phyloP scores from a whole-genome alignment of 2,888 invertebrate species.

The Lepidochrysops patricia region DNA sequence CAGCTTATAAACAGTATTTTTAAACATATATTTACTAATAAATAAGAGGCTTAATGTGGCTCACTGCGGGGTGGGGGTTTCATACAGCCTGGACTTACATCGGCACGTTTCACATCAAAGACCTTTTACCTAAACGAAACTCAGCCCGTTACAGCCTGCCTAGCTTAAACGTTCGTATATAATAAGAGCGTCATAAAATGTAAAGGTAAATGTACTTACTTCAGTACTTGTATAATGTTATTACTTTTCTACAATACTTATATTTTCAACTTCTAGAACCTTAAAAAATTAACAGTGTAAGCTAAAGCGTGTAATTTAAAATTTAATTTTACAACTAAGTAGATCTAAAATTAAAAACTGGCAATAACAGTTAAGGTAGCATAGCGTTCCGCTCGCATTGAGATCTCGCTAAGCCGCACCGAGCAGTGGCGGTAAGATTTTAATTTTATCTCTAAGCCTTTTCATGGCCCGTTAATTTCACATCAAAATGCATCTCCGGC shows the following conservation, averaged over 20 bases:
- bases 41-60: neutral
- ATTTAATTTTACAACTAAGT: neutral
- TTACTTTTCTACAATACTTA: no score
- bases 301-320: no score
- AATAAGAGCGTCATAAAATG: neutral
- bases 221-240: neutral
- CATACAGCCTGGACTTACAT: neutral
- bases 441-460: conserved; percentile 21
- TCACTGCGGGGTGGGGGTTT: neutral
- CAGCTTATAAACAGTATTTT: no score
- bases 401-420: conserved; percentile 19
- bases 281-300: no score
- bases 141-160: neutral
- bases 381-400: neutral
- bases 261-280: no score
- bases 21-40: no score
- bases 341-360: neutral
- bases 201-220: neutral
- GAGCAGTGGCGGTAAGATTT: conserved; percentile 21
- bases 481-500: conserved; percentile 17
- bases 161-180: neutral
- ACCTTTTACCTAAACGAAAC: neutral
- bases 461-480: conserved; percentile 21
- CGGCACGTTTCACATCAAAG: neutral
- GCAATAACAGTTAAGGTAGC: neutral